Conservation (phyloP, 2,888 invertebrate genomes). For the Tiliacea aurago region DNA sequence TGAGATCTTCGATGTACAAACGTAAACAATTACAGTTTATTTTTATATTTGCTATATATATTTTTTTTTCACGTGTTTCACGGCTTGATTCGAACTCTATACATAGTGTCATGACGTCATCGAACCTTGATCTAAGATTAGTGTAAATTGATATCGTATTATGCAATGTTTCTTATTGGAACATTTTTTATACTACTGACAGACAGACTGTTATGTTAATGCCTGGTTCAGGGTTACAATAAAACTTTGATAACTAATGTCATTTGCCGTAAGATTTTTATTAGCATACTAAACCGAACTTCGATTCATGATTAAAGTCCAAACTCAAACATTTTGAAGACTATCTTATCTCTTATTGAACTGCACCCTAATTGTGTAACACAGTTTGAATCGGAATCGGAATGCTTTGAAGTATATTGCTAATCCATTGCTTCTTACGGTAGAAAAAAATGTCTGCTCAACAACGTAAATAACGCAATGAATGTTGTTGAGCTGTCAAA, state of each 20-base stretch:
- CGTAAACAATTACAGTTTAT: slow-evolving; percentile 63
- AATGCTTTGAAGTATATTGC: too few species aligned
- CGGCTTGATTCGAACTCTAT: slow-evolving; percentile 56
- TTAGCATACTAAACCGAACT: slow-evolving; percentile 10
- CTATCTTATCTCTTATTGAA: slow-evolving; percentile 27
- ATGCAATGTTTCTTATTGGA: slow-evolving; percentile 61
- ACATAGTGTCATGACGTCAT: slow-evolving; percentile 63
- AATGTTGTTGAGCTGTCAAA: too few species aligned
- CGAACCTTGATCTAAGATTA: slow-evolving; percentile 67
- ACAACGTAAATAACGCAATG: too few species aligned
- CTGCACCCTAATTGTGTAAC: too few species aligned
- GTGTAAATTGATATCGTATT: slow-evolving; percentile 66
- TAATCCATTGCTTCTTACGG: too few species aligned
- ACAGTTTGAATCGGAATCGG: too few species aligned
- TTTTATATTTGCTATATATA: slow-evolving; percentile 63
- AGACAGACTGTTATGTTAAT: slow-evolving; percentile 41
- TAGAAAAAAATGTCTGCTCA: too few species aligned
- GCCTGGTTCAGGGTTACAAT: slow-evolving; percentile 49
- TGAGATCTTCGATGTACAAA: slow-evolving; percentile 53
- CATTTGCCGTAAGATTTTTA: slow-evolving; percentile 36
- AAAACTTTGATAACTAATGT: slow-evolving; percentile 57
- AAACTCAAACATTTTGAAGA: background rate
- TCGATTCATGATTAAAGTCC: background rate
- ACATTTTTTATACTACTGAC: slow-evolving; percentile 53
- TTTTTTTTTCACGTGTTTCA: slow-evolving; percentile 59